Evolutionary conservation across 2,797 vertebrate species (phyloP).

Genomic region (Phataginus tricuspis): DNA sequence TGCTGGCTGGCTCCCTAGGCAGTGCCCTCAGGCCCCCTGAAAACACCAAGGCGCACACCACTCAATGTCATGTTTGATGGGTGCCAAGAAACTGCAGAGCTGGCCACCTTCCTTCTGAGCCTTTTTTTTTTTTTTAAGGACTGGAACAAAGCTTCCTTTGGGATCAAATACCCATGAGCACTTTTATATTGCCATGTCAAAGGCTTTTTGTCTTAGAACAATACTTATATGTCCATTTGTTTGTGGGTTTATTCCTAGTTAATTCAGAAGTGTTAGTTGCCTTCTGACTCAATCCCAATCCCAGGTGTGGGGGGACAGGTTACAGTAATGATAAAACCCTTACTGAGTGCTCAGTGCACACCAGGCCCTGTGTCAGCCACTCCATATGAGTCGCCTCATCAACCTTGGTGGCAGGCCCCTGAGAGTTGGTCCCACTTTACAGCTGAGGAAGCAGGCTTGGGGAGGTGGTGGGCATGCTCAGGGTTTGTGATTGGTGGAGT

Average conservation of each 20-base stretch:
- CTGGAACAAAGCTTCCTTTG: not conserved
- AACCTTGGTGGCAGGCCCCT: not conserved
- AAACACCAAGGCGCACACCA: not conserved
- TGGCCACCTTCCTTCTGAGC: not conserved
- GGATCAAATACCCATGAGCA: not conserved
- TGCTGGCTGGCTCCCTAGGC: not conserved
- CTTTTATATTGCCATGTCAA: fast-evolving
- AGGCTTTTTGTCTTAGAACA: not conserved
- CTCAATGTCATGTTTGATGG: not conserved
- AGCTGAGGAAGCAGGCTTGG: not conserved
- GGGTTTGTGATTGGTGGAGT: fast-evolving
- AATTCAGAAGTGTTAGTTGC: not conserved
- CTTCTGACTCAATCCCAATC: not conserved
- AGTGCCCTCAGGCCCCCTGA: not conserved
- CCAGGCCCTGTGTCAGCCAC: not conserved
- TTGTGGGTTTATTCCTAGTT: not conserved
- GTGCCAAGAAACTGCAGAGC: not conserved
- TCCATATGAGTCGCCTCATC: fast-evolving
- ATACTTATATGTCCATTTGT: no score
- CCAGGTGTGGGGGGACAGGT: not conserved
- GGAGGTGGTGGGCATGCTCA: no score
- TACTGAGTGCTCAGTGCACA: fast-evolving
- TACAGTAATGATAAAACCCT: fast-evolving
- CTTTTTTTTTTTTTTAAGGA: not conserved
- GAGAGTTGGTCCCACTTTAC: not conserved